Evolutionary conservation across 2,888 invertebrate species (phyloP).

Genomic region (Lasioglossum figueresi): DNA sequence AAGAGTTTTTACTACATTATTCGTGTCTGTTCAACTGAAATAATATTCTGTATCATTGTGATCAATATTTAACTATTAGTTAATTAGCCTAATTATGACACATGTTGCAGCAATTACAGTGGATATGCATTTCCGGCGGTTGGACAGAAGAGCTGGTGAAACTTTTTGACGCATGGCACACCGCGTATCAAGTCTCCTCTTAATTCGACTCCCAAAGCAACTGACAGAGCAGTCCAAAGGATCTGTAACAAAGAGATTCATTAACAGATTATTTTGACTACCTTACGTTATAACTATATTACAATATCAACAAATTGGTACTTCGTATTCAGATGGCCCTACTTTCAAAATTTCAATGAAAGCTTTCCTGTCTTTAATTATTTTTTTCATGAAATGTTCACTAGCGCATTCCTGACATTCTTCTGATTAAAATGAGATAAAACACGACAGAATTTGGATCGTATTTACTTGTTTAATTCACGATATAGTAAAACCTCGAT

Average conservation of each 20-base stretch:
- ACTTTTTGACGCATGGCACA: constrained; percentile 94
- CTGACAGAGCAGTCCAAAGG: constrained; percentile 94
- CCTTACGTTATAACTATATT: not conserved
- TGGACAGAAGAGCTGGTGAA: constrained; percentile 95
- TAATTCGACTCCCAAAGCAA: constrained; percentile 94
- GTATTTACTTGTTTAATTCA: too few species aligned
- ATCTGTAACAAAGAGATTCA: constrained; percentile 87
- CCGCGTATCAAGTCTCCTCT: constrained; percentile 95
- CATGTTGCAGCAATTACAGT: constrained; percentile 87
- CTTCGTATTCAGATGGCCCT: too few species aligned
- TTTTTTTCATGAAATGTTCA: too few species aligned
- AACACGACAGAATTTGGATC: too few species aligned
- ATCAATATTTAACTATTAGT: not conserved
- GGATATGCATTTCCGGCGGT: constrained; percentile 96
- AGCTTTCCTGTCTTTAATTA: too few species aligned
- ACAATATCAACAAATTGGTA: not conserved
- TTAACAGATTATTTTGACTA: not conserved
- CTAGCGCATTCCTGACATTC: too few species aligned
- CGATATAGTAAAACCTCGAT: too few species aligned
- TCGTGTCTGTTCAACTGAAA: too few species aligned
- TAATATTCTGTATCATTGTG: too few species aligned
- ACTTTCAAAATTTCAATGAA: too few species aligned
- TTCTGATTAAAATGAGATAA: too few species aligned
- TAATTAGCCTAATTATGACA: not conserved
- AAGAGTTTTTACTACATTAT: too few species aligned